Evolutionary conservation across 1,140 invertebrate genomes (phyloP), one percentile per base, ranked within the genome.

Genomic region (Drosophila asahinai): DNA sequence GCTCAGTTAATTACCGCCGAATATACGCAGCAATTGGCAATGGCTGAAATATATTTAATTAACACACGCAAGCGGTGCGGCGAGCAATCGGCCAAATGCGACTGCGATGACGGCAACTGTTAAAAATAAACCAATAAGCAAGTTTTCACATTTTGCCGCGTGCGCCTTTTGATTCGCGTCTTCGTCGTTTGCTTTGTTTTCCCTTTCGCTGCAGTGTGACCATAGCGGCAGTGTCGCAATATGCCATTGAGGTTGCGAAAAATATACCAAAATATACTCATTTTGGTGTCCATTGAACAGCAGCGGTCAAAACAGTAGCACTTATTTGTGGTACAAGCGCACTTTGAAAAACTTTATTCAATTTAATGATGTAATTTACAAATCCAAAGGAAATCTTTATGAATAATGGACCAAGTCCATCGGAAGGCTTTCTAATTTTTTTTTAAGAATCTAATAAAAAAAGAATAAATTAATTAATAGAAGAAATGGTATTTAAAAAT

Each of bases 81-180:
- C 45, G 64, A 54, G 62, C 36, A 52, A 58, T 64, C 74, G 70
- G 54, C 76, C 68, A 63, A 71, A 77, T 58, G 49, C 66, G 70
- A 63, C 43, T 57, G 64, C 79, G 78, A 82, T 89, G 81, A 84
- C 81, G 89, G 75, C 89, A 89, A 77, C 77, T 79, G 83, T 91
- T 91, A 91, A 89, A 91, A 89, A 91, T 91, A 91, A 89, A 91
- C 72, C 79, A 82, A 86, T 68, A 71, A 65, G 55, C 74, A 70
- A 81, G 74, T 82, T 82, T 86, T 79, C 48, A 77, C 68, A 67
- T 84, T 84, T 82, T 78, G 75, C 80, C 74, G 68, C 75, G 63
- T 77, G 68, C 61, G 73, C 75, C 63, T 66, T 81, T 81, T 68
- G 74, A 57, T 77, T 71, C 55, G 58, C 80, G 74, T 80, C 57